Percentiles rank a stretch among this genome's conserved stretches.
These are phyloP conservation scores for Ptilodon capucinus DNA, from an alignment of 2,888 invertebrate species.

Conservation along the genomic window DNA sequence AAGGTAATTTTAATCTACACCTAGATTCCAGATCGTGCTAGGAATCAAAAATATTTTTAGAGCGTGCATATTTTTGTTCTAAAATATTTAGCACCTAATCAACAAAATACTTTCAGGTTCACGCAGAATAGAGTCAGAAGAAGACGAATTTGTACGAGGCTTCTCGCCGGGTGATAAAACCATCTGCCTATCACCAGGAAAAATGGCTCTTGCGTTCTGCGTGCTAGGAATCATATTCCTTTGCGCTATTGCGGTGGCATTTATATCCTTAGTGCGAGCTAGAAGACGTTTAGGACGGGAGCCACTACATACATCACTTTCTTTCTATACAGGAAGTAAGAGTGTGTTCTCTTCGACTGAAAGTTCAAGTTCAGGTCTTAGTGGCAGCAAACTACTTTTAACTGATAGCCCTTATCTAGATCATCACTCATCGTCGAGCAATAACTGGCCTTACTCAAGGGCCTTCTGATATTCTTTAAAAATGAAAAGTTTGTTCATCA, in stretches of 20 bases:
- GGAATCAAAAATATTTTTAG: no score
- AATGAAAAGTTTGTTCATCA: neutral
- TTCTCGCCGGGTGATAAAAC: conserved; percentile 84
- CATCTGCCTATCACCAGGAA: conserved; percentile 89
- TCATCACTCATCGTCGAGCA: conserved; percentile 79
- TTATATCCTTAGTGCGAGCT: conserved; percentile 85
- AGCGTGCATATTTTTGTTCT: no score
- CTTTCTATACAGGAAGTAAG: conserved; percentile 83
- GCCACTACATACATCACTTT: conserved; percentile 76
- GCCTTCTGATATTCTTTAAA: conserved; percentile 49
- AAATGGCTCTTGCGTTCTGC: conserved; percentile 89
- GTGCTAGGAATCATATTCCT: conserved; percentile 88
- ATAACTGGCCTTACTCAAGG: conserved; percentile 79
- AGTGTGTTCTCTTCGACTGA: conserved; percentile 84
- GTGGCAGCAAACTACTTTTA: conserved; percentile 83
- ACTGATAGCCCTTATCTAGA: conserved; percentile 84
- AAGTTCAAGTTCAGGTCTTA: conserved; percentile 82
- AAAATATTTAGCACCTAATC: no score
- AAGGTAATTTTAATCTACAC: no score
- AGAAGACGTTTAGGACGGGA: conserved; percentile 77
- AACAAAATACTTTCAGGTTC: conserved; percentile 55
- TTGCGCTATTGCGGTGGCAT: conserved; percentile 86
- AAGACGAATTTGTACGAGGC: conserved; percentile 64
- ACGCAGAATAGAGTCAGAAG: conserved; percentile 69
- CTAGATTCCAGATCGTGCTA: no score